A percentile compares a stretch with the other conserved stretches of the same genome.
phyloP scores from a whole-genome alignment of 2,888 invertebrate species.

The Cybosia mesomella region DNA sequence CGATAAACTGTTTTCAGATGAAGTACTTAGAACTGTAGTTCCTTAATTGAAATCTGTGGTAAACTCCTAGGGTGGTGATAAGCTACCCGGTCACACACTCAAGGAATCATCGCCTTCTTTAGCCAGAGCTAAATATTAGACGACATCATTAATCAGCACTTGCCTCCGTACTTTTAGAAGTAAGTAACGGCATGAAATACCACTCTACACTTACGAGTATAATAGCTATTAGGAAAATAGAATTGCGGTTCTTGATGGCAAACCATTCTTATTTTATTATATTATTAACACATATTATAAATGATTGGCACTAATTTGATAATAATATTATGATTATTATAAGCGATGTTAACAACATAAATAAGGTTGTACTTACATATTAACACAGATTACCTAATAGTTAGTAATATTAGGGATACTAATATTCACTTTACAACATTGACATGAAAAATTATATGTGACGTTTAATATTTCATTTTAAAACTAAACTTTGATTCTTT shows the following conservation, averaged over 20 bases:
- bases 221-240: slow-evolving; percentile 24
- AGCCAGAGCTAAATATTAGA: slow-evolving; percentile 47
- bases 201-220: slow-evolving; percentile 22
- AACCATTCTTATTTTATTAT: not conserved
- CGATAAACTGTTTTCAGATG: slow-evolving; percentile 52
- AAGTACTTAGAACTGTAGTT: slow-evolving; percentile 53
- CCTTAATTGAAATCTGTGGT: slow-evolving; percentile 70
- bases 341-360: too few relatives aligned
- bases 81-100: slow-evolving; percentile 31
- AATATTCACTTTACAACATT: too few relatives aligned
- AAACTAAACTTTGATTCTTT: too few relatives aligned
- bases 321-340: not conserved
- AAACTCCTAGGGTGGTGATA: slow-evolving; percentile 36
- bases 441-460: too few relatives aligned
- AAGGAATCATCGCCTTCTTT: slow-evolving; percentile 36
- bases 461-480: too few relatives aligned
- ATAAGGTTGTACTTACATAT: too few relatives aligned
- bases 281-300: not conserved
- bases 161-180: slow-evolving; percentile 31
- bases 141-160: slow-evolving; percentile 40
- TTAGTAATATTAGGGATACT: too few relatives aligned
- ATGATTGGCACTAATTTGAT: not conserved
- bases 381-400: too few relatives aligned
- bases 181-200: slow-evolving; percentile 22
- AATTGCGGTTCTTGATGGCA: slow-evolving; percentile 1